Conservation (phyloP, 2,888 invertebrate species). For the Chironomus tentans region DNA sequence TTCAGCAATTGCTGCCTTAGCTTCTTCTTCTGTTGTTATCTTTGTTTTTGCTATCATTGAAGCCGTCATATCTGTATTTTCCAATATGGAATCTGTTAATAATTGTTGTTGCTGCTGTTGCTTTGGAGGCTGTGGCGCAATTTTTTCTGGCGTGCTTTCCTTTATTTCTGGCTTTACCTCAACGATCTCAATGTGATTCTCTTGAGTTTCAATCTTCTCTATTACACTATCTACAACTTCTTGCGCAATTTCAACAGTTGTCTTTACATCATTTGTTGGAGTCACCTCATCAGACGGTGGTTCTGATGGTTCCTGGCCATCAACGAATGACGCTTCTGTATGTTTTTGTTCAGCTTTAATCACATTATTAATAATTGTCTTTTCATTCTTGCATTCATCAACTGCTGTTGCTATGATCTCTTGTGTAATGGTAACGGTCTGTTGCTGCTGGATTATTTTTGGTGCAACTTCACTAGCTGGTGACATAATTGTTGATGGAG, state of each 20-base stretch:
- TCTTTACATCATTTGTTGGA: neutral
- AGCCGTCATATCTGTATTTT: slow-evolving; percentile 38
- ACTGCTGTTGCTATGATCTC: neutral
- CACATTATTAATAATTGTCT: slow-evolving; percentile 17
- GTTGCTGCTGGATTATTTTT: neutral
- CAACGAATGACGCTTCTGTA: neutral
- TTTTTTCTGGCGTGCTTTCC: neutral
- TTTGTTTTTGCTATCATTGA: slow-evolving; percentile 58
- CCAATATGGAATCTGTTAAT: neutral
- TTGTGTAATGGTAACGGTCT: neutral
- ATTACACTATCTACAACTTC: slow-evolving; percentile 3
- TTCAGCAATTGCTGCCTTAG: slow-evolving; percentile 89
- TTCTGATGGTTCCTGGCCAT: neutral
- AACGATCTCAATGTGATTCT: neutral
- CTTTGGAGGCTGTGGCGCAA: too few relatives aligned
- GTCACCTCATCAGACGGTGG: neutral
- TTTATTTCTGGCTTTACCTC: neutral
- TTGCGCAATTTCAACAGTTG: neutral
- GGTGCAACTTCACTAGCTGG: slow-evolving; percentile 8
- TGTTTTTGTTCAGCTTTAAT: slow-evolving; percentile 17
- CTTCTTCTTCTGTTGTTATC: slow-evolving; percentile 85
- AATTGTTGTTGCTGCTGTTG: too few relatives aligned
- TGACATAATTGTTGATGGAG: slow-evolving; percentile 15
- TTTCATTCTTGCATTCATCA: neutral
- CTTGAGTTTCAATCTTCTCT: neutral